Evolutionary conservation across 1,140 invertebrate species (phyloP).

Genomic region (Drosophila novamexicana): DNA sequence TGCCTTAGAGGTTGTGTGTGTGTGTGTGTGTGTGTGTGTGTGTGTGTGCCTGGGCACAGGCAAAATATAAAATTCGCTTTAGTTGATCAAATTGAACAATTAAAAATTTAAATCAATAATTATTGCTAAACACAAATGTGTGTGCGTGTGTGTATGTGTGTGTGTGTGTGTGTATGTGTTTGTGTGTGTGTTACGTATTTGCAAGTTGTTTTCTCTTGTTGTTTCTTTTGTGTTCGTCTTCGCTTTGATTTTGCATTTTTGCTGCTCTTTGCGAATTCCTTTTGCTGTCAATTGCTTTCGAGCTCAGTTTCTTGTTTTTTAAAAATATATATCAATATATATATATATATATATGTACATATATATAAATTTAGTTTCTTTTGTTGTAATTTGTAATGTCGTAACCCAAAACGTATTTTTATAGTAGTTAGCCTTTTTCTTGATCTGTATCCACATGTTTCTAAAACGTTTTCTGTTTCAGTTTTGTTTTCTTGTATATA

Average conservation of each 20-base stretch:
- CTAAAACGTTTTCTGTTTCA: slow-evolving; percentile 4
- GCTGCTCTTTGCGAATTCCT: no score
- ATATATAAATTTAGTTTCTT: neutral
- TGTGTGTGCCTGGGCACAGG: neutral
- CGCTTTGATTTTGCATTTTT: neutral
- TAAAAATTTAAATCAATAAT: slow-evolving; percentile 3
- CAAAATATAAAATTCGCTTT: neutral
- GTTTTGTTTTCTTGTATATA: slow-evolving; percentile 7
- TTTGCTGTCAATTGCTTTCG: slow-evolving; percentile 2
- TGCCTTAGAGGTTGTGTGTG: no score
- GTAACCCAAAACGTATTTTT: slow-evolving; percentile 1
- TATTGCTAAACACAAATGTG: neutral
- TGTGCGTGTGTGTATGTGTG: no score
- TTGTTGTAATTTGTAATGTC: neutral
- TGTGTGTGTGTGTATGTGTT: neutral
- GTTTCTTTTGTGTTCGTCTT: neutral
- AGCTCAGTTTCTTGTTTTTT: neutral
- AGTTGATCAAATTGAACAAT: neutral
- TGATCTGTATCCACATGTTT: slow-evolving; percentile 2
- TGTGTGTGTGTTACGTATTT: slow-evolving; percentile 2
- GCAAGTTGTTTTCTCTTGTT: neutral
- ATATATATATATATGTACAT: neutral
- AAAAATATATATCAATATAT: slow-evolving; percentile 3
- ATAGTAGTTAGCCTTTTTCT: neutral
- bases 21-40: neutral